Base-by-base conservation (phyloP, 2,113 vertebrate genomes). In the Stercorarius parasiticus region DNA sequence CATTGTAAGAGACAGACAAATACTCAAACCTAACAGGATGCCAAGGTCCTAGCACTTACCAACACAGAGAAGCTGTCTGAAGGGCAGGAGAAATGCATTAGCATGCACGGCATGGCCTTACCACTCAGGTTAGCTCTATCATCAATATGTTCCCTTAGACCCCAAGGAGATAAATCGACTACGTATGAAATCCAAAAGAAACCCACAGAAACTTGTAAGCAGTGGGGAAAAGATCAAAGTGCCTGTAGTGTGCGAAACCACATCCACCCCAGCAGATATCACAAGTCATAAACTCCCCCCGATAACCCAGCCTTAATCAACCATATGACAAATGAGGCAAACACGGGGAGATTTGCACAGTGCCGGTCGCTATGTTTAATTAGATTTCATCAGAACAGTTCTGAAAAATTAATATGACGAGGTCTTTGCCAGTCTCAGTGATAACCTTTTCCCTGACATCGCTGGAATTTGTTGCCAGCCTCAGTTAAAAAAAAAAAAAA, bases 341-440 rank as follows among this genome's bases (percentile, higher is more conserved):
- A 92, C 59, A 83, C 40, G 2, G 84, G 82, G 78, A 97, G 88
- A 89, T 83, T 4, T 45, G 84, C 77, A 58, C 88, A 49, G 92
- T 7, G 62, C 72, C 6, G 7, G 61, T 67, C 6, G 3, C 67
- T 86, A 14, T 64, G 78, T 95, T 97, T 97, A 98, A 98, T 98
- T 98, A 97, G 95, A 94, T 95, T 97, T 96, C 86, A 93, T 95
- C 81, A n/a, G 91, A 94, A 95, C 10, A 18, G 93, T 76, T 92
- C 86, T 95, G 89, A 97, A 97, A 97, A 97, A 97, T 96, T 96
- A 89, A 89, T 93, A 72, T 15, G 58, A 49, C 5, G 64, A 96
- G 50, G 89, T 93, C 90, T 93, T 73, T 67, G 26, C 83, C 70
- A 74, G 93, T n/a, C 82, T 83, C 67, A 1, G 56, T 1, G 92